A percentile compares a stretch with the other conserved stretches of the same genome.
Evolutionary conservation across 2,888 invertebrate species (phyloP).

Genomic region (Drosophila rellima): DNA sequence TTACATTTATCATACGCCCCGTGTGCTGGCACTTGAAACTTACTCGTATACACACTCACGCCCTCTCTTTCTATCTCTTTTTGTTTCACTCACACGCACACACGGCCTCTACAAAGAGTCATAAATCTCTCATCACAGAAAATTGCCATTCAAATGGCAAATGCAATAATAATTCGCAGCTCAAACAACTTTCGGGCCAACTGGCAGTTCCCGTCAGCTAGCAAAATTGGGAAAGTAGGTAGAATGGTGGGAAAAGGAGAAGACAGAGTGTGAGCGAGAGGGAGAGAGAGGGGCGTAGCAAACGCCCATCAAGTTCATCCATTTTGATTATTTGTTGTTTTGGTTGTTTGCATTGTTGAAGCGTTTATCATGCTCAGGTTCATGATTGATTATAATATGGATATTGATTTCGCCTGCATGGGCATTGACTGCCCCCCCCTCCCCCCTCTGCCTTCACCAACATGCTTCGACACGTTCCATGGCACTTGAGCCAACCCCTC

Average conservation of each 20-base stretch:
- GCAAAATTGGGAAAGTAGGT: background rate
- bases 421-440: background rate
- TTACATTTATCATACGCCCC: constrained; percentile 69
- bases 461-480: no score
- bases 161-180: constrained; percentile 73
- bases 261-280: background rate
- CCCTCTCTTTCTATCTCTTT: background rate
- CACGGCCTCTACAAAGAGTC: constrained; percentile 1
- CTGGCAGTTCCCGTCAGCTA: constrained; percentile 22
- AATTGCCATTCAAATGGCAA: constrained; percentile 60
- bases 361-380: constrained; percentile 61
- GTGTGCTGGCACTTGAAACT: constrained; percentile 43
- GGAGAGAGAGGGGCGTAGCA: background rate
- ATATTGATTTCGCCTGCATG: constrained; percentile 41
- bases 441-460: no score
- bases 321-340: constrained; percentile 50
- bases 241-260: no score
- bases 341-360: constrained; percentile 45
- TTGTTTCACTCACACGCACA: background rate
- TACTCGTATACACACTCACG: background rate
- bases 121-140: constrained; percentile 45
- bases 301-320: constrained; percentile 38
- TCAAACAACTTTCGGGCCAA: constrained; percentile 48
- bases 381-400: constrained; percentile 59
- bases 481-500: background rate